phyloP scores from a whole-genome alignment of 2,888 invertebrate genomes.

The Dascillus cervinus region DNA sequence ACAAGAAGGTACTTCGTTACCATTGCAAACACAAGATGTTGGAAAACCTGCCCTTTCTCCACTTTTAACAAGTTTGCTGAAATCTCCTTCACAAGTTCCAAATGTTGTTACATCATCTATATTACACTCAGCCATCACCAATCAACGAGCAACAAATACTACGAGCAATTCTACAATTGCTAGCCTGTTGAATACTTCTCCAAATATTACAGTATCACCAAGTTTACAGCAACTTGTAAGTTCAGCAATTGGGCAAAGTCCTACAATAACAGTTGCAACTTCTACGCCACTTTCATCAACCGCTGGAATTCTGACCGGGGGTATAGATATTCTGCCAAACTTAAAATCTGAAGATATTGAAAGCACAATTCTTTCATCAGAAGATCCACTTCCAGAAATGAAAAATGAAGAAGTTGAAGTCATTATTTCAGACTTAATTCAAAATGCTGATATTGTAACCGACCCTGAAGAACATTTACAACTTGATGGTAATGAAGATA shows the following conservation, averaged over 20 bases:
- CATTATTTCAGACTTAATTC: constrained; percentile 47
- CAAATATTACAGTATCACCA: constrained; percentile 37
- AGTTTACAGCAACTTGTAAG: constrained; percentile 48
- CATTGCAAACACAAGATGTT: constrained; percentile 22
- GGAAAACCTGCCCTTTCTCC: constrained; percentile 57
- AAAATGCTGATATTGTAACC: constrained; percentile 43
- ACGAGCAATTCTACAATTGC: constrained; percentile 46
- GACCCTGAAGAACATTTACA: constrained; percentile 40
- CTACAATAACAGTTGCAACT: constrained; percentile 21
- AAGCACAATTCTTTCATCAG: constrained; percentile 41
- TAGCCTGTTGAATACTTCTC: constrained; percentile 43
- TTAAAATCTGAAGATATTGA: constrained; percentile 43
- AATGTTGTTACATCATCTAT: constrained; percentile 40
- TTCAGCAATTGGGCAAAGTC: constrained; percentile 40
- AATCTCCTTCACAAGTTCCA: constrained; percentile 55
- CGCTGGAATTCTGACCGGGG: constrained; percentile 21
- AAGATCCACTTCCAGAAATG: constrained; percentile 46
- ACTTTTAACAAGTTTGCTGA: constrained; percentile 72
- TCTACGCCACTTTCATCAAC: constrained; percentile 18
- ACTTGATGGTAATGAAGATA: constrained; percentile 38
- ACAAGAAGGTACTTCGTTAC: constrained; percentile 22
- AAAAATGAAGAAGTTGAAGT: constrained; percentile 49
- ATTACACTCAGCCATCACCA: constrained; percentile 39
- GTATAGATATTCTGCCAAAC: constrained; percentile 27
- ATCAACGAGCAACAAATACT: constrained; percentile 33